Conservation (phyloP, 1,140 invertebrate species). For the Dinoponera quadriceps region DNA sequence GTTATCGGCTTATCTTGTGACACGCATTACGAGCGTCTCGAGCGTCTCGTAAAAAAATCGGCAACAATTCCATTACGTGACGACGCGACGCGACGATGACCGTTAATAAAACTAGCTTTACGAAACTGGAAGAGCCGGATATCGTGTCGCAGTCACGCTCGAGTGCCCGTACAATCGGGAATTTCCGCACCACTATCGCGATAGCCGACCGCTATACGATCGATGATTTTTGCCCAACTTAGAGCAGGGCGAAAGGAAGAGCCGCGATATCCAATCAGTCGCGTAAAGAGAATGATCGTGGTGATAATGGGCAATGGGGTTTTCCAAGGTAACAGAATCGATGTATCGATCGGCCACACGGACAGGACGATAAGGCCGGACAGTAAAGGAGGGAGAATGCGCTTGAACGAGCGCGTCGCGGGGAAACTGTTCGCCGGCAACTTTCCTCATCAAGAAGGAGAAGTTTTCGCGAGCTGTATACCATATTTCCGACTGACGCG, state of each 20-base stretch:
- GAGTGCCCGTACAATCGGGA: constrained; percentile 7
- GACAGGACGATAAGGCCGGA: constrained; percentile 26
- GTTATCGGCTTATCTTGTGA: background rate
- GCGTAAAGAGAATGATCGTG: background rate
- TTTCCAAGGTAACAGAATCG: constrained; percentile 35
- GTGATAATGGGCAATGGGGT: constrained; percentile 49
- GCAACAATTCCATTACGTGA: background rate
- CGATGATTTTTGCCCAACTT: constrained; percentile 31
- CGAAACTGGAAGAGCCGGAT: background rate
- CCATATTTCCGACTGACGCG: constrained; percentile 42
- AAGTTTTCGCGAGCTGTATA: constrained; percentile 39
- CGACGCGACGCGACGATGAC: background rate
- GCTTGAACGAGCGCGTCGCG: background rate
- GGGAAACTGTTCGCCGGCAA: constrained; percentile 7
- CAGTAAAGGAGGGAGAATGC: too few relatives aligned
- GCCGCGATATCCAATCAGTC: constrained; percentile 27
- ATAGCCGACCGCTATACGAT: background rate
- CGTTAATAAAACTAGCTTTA: background rate
- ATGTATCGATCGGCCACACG: constrained; percentile 34
- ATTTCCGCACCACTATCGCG: background rate
- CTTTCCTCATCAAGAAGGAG: constrained; percentile 33
- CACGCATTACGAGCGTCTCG: background rate
- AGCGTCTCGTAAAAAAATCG: constrained; percentile 11
- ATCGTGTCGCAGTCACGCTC: background rate
- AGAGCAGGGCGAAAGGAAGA: constrained; percentile 18